These are phyloP conservation scores for Heliconius nattereri DNA, from an alignment of 1,140 invertebrate genomes.

Conservation along the genomic window DNA sequence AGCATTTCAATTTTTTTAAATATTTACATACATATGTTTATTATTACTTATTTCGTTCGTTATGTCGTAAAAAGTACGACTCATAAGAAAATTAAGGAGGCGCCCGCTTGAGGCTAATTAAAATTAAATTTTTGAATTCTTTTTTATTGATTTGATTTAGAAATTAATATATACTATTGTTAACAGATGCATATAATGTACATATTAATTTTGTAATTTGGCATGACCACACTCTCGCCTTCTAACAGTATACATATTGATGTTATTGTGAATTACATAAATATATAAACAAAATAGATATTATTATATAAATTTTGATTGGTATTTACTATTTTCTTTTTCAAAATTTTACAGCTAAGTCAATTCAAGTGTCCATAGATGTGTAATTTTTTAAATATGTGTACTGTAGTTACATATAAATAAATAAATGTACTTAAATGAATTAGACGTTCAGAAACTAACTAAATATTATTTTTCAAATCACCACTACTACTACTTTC, in stretches of 20 bases:
- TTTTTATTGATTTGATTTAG: neutral
- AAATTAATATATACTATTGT: neutral
- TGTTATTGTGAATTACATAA: neutral
- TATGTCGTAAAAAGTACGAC: too few species aligned
- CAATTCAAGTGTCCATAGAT: slow-evolving; percentile 21
- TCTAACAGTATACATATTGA: neutral
- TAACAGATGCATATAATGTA: too few species aligned
- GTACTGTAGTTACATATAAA: slow-evolving; percentile 4
- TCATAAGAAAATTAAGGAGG: too few species aligned
- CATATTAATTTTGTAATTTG: too few species aligned
- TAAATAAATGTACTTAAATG: slow-evolving; percentile 3
- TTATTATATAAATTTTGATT: neutral
- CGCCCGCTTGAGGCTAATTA: too few species aligned
- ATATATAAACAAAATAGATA: neutral
- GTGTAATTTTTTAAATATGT: slow-evolving; percentile 20
- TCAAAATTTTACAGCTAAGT: slow-evolving; percentile 11
- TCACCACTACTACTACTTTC: neutral
- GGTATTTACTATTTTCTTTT: neutral
- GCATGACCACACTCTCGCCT: neutral
- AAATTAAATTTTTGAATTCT: too few species aligned
- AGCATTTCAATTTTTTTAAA: too few species aligned
- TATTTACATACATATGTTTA: too few species aligned
- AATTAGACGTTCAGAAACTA: neutral
- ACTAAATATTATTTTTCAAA: slow-evolving; percentile 11
- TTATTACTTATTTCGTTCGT: too few species aligned